A percentile compares a stretch with the other conserved stretches of the same genome.
These are phyloP conservation scores for Australoheros facetus DNA, from an alignment of 2,797 vertebrate genomes.

Conservation along the genomic window DNA sequence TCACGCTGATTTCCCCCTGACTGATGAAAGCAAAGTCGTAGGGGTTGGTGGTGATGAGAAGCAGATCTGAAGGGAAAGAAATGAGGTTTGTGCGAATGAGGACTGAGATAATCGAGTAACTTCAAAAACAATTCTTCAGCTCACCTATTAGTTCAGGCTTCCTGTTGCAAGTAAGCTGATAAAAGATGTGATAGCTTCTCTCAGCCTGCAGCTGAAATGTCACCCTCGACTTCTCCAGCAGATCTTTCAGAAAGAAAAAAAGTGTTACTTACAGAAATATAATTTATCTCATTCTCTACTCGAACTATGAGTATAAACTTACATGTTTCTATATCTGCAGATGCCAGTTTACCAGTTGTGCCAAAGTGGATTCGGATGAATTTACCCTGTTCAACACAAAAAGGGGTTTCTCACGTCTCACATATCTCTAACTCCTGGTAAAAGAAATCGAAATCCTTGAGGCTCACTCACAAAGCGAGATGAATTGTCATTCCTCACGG, in stretches of 20 bases:
- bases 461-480: constrained; percentile 60
- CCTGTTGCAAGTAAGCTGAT: constrained; percentile 83
- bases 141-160: constrained; percentile 82
- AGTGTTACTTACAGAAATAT: not conserved
- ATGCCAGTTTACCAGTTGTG: constrained; percentile 82
- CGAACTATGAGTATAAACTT: constrained; percentile 46
- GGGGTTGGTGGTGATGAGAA: constrained; percentile 86
- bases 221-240: constrained; percentile 85
- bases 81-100: not conserved
- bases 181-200: constrained; percentile 87
- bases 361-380: constrained; percentile 87
- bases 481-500: constrained; percentile 73
- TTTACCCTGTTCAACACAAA: constrained; percentile 74
- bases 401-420: not conserved
- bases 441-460: not conserved
- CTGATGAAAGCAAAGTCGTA: constrained; percentile 84
- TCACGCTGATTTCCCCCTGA: constrained; percentile 84
- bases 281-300: not conserved
- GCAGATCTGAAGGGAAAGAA: constrained; percentile 76
- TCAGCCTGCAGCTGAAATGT: constrained; percentile 84
- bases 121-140: not conserved
- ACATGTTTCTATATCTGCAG: constrained; percentile 88
- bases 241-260: constrained; percentile 63
- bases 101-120: not conserved
- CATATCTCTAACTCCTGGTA: not conserved